A percentile compares a stretch with the other conserved stretches of the same genome.
These are phyloP conservation scores for Heliconius hortense DNA, from an alignment of 2,888 invertebrate genomes.

Conservation along the genomic window DNA sequence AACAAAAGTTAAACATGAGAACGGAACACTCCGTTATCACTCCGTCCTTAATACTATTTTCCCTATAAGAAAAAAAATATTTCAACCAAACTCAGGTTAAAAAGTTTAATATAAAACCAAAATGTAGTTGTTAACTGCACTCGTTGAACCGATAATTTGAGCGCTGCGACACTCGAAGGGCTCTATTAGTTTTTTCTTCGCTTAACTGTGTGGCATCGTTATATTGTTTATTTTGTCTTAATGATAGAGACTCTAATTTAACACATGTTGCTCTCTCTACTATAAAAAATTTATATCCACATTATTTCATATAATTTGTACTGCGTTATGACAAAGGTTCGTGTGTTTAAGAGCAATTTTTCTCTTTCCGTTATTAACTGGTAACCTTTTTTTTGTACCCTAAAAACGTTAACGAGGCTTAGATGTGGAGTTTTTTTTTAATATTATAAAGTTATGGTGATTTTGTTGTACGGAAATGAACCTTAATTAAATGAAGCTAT, in stretches of 20 bases:
- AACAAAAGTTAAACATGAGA: too few relatives aligned
- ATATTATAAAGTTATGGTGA: slow-evolving; percentile 30
- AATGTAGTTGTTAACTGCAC: slow-evolving; percentile 48
- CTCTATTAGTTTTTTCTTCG: slow-evolving; percentile 63
- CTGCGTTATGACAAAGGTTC: slow-evolving; percentile 71
- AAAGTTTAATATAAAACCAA: slow-evolving; percentile 31
- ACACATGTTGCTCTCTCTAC: slow-evolving; percentile 70
- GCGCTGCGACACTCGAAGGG: slow-evolving; percentile 61
- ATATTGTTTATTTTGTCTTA: slow-evolving; percentile 71
- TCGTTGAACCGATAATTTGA: slow-evolving; percentile 57
- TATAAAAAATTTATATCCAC: slow-evolving; percentile 75
- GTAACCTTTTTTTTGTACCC: slow-evolving; percentile 58
- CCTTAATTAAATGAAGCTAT: slow-evolving; percentile 28
- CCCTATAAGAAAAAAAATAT: too few relatives aligned
- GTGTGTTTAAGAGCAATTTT: slow-evolving; percentile 74
- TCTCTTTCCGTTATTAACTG: slow-evolving; percentile 68
- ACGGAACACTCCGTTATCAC: too few relatives aligned
- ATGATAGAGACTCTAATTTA: slow-evolving; percentile 75
- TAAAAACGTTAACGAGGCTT: slow-evolving; percentile 41
- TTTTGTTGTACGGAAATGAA: slow-evolving; percentile 25
- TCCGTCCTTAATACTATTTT: too few relatives aligned
- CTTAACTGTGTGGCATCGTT: slow-evolving; percentile 63
- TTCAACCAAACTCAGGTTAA: background rate
- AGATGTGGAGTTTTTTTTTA: slow-evolving; percentile 36
- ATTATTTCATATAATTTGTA: slow-evolving; percentile 78